These are phyloP conservation scores for Valencia hispanica DNA, from an alignment of 2,797 vertebrate genomes.

Conservation along the genomic window DNA sequence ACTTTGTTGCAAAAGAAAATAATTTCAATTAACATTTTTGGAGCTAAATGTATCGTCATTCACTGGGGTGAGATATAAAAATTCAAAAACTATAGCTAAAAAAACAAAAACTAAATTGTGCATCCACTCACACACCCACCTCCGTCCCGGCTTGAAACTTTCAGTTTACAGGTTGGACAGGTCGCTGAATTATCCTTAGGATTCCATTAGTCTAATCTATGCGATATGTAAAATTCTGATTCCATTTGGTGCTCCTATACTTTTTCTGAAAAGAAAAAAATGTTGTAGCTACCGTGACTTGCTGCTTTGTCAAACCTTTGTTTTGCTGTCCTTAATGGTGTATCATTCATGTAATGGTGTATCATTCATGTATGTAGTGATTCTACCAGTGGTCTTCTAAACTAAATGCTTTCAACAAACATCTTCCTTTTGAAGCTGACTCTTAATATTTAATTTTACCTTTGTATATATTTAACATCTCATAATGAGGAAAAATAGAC, in stretches of 20 bases:
- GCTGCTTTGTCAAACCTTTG: slow-evolving; percentile 29
- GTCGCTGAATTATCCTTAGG: neutral
- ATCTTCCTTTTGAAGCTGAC: neutral
- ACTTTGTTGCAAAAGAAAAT: neutral
- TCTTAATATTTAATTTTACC: neutral
- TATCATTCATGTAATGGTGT: slow-evolving; percentile 19
- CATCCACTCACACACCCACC: neutral
- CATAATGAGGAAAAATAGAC: neutral
- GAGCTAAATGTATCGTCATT: neutral
- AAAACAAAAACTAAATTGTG: too few species aligned
- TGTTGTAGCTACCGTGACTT: slow-evolving; percentile 37
- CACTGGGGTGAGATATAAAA: neutral
- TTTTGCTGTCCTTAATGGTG: slow-evolving; percentile 25
- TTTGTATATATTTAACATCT: neutral
- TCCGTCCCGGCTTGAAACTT: neutral
- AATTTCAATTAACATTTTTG: neutral
- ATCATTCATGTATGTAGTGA: too few species aligned
- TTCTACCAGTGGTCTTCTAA: neutral
- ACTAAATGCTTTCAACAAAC: neutral
- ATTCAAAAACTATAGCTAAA: too few species aligned
- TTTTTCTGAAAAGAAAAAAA: slow-evolving; percentile 37
- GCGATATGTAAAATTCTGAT: slow-evolving; percentile 10
- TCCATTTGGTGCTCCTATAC: slow-evolving; percentile 25
- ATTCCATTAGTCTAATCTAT: neutral
- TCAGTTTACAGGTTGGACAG: neutral